phyloP scores from a whole-genome alignment of 2,113 vertebrate species.

The Ceratotherium simum region DNA sequence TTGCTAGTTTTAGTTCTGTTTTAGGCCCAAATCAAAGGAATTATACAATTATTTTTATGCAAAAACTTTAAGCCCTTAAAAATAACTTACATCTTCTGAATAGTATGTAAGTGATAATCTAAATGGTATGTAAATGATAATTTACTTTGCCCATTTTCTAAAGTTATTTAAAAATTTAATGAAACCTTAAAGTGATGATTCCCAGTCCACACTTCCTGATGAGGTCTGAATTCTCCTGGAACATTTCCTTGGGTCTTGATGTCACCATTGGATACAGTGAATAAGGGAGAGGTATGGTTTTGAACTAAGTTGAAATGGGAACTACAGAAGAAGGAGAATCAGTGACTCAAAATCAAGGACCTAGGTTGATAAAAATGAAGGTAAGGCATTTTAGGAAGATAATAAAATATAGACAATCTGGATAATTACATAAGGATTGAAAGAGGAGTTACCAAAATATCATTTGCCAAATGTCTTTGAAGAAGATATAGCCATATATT shows the following conservation, averaged over 20 bases:
- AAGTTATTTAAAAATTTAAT: not conserved
- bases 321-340: not conserved
- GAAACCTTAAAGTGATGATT: not conserved
- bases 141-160: not conserved
- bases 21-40: not conserved
- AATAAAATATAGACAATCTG: not conserved
- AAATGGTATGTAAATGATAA: not conserved
- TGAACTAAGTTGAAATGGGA: not conserved
- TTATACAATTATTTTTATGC: not conserved
- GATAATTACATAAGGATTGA: not conserved
- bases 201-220: not conserved
- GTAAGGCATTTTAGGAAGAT: not conserved
- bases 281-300: not conserved
- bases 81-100: not conserved
- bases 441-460: not conserved
- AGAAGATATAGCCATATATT: not conserved
- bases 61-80: not conserved
- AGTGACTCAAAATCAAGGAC: not conserved
- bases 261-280: not conserved
- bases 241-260: not conserved
- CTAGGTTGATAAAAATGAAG: not conserved
- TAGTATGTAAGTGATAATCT: not conserved
- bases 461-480: not conserved
- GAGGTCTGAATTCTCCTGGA: not conserved
- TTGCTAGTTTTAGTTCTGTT: not conserved